Percentiles rank a stretch among this genome's conserved stretches.
phyloP scores from a whole-genome alignment of 2,888 invertebrate species.

The Dynastes grantii region DNA sequence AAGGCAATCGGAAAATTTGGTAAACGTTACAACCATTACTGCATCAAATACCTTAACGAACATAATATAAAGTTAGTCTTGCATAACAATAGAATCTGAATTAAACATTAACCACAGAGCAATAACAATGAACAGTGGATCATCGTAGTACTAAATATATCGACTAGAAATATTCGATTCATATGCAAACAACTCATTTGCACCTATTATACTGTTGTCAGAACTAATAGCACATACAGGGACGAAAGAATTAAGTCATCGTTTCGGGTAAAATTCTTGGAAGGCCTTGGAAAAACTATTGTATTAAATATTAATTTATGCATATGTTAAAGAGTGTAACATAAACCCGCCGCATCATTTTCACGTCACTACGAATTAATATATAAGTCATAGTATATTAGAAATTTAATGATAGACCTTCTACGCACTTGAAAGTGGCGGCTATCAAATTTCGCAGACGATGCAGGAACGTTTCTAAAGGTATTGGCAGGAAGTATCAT shows the following conservation, averaged over 20 bases:
- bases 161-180: constrained; percentile 11
- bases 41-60: background rate
- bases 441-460: too few species aligned
- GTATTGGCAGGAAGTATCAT: too few species aligned
- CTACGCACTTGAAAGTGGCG: too few species aligned
- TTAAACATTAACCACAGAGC: background rate
- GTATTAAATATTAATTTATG: background rate
- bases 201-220: constrained; percentile 26
- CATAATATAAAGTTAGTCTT: background rate
- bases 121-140: background rate
- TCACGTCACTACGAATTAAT: background rate
- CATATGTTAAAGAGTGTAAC: background rate
- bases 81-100: constrained; percentile 9
- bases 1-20: too few species aligned
- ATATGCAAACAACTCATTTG: constrained; percentile 23
- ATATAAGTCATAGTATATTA: background rate
- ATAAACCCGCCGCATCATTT: background rate
- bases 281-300: background rate
- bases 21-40: too few species aligned
- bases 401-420: background rate
- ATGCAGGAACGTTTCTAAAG: too few species aligned
- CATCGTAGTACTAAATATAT: background rate
- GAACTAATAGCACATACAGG: background rate
- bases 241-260: constrained; percentile 24
- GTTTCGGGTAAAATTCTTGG: background rate